Conservation (phyloP, 2,888 invertebrate genomes). For the Rapana venosa region DNA sequence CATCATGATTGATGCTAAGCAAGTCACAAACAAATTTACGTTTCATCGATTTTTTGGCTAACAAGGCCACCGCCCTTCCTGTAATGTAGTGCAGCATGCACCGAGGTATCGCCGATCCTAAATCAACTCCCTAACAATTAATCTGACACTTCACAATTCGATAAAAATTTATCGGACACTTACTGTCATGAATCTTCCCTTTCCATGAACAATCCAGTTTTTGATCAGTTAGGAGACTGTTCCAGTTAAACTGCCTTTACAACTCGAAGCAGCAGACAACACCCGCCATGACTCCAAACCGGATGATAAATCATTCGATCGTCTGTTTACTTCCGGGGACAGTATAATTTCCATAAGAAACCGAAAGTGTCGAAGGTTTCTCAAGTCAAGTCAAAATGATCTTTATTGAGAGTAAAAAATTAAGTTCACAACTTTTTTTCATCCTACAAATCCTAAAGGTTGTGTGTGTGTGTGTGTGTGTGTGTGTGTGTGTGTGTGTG, state of each 20-base stretch:
- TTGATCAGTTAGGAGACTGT: background rate
- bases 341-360: background rate
- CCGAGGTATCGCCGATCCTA: background rate
- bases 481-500: constrained; percentile 23
- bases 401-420: too few relatives aligned
- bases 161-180: background rate
- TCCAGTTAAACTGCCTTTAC: background rate
- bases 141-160: too few relatives aligned
- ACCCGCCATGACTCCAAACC: constrained; percentile 36
- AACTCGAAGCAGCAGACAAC: constrained; percentile 37
- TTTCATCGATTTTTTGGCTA: constrained; percentile 7
- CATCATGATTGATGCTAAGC: background rate
- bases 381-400: too few relatives aligned
- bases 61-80: constrained; percentile 20
- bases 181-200: background rate
- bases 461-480: constrained; percentile 3
- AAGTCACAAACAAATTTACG: background rate
- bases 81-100: background rate
- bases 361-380: background rate
- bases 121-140: background rate
- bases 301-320: background rate
- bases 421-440: too few relatives aligned
- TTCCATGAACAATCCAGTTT: background rate
- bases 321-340: constrained; percentile 25
- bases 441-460: background rate